Evolutionary conservation across 23 tunicate genomes (phyloP).

Genomic region (Oikopleura vanhoeffeni): DNA sequence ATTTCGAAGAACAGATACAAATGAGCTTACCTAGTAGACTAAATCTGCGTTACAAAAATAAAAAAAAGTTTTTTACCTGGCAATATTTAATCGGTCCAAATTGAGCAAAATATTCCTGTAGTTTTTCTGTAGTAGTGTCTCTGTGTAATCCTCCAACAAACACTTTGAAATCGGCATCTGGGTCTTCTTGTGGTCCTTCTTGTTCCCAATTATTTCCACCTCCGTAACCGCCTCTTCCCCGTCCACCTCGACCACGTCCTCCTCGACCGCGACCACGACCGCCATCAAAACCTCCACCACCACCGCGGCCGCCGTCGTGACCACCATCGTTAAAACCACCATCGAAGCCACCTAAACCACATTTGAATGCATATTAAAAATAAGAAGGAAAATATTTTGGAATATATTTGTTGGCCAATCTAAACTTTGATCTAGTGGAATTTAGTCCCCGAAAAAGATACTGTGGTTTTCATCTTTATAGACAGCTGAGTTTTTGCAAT

Average conservation of each 20-base stretch:
- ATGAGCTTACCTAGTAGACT: too few species aligned
- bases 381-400: too few species aligned
- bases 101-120: neutral
- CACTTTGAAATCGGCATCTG: slow-evolving; percentile 13
- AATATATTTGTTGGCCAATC: too few species aligned
- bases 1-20: too few species aligned
- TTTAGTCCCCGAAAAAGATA: too few species aligned
- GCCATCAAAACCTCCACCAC: neutral
- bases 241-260: slow-evolving; percentile 15
- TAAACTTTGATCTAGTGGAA: too few species aligned
- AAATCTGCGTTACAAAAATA: too few species aligned
- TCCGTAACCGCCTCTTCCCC: neutral
- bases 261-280: neutral
- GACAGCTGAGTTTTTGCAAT: too few species aligned
- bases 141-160: neutral
- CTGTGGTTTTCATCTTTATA: too few species aligned
- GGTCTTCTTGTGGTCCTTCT: slow-evolving; percentile 5
- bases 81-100: slow-evolving; percentile 8
- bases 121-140: neutral
- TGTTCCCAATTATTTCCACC: neutral
- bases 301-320: neutral
- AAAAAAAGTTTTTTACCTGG: slow-evolving; percentile 8
- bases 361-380: too few species aligned
- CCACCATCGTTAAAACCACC: neutral
- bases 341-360: too few species aligned